Percentiles rank a stretch among this genome's conserved stretches.
These are phyloP conservation scores for Indicator indicator DNA, from an alignment of 2,113 vertebrate genomes.

Conservation along the genomic window DNA sequence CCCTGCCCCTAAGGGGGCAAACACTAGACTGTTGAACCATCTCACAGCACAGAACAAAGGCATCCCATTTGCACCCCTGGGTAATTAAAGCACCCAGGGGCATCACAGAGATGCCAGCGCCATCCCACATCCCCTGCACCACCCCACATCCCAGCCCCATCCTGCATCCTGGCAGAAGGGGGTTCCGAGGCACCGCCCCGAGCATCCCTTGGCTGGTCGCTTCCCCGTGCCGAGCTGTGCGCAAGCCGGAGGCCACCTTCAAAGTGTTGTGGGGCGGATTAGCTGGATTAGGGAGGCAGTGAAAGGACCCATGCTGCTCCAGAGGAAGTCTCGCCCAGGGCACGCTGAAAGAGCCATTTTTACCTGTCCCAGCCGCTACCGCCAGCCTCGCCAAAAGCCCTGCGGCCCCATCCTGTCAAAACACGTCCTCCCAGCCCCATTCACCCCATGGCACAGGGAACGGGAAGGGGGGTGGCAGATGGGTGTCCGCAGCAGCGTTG, in stretches of 20 bases:
- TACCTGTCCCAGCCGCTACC: constrained; percentile 80
- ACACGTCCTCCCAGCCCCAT: constrained; percentile 59
- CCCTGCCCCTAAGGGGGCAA: neutral
- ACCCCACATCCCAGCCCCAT: neutral
- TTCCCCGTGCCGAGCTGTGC: constrained; percentile 37
- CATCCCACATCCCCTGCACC: fast-evolving
- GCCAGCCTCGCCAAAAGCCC: constrained; percentile 65
- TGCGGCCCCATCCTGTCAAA: constrained; percentile 70
- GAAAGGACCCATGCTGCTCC: constrained; percentile 90
- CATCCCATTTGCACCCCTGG: fast-evolving
- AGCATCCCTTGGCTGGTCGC: neutral
- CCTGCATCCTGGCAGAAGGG: neutral
- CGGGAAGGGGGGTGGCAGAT: constrained; percentile 59
- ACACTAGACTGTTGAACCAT: fast-evolving
- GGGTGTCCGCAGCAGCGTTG: constrained; percentile 37
- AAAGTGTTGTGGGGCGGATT: constrained; percentile 93
- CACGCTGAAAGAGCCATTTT: constrained; percentile 87
- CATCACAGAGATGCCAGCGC: neutral
- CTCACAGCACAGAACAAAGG: fast-evolving
- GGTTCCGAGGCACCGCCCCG: neutral
- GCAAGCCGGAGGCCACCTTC: constrained; percentile 86
- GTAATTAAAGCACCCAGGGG: neutral
- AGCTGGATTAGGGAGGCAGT: constrained; percentile 92
- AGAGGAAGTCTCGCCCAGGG: constrained; percentile 88
- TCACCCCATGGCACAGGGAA: neutral